Evolutionary conservation across 2,888 invertebrate genomes (phyloP), one percentile per base, ranked within the genome.

Genomic region (Spodoptera littoralis): DNA sequence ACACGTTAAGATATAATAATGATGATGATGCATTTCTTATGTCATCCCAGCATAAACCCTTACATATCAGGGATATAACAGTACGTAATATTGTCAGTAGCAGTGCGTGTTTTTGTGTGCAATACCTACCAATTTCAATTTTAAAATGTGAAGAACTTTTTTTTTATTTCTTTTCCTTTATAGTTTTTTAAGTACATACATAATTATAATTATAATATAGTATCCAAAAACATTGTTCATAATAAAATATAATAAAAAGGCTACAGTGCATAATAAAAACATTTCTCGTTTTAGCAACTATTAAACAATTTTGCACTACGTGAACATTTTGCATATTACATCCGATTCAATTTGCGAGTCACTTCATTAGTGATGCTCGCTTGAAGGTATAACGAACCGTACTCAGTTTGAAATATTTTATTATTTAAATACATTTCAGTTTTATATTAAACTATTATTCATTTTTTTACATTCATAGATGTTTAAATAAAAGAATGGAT

Each of bases 351-450:
- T 76, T 74, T 71, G 52, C 51, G 54, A 69, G 65, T 76, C 71
- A 76, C 74, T 76, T 76, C 76, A 76, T 76, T 76, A 76, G 76
- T 74, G 65, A 72, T 58, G 76, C 76, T 60, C 65, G 76, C 68
- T 68, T 64, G 64, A 57, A 65, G 43, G 49, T 58, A 71, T 56
- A 76, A 74, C 69, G 74, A 76, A 72, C 48, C 27, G 61, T 55
- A 65, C 56, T 71, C 60, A 48, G 70, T 67, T 47, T 56, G 49
- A 63, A 76, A 66, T 58, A 53, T 65, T 76, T 74, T 27, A 76
- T 55, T 22, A 54, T 49, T 65, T 50, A 51, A 51, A 54, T 61
- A 24, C 42, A 13, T 13, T 65, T 49, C 49, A 46, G 48, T 55
- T 69, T 64, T 70, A 61, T 60, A 48, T 27, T 18, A 45, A 42